phyloP scores from a whole-genome alignment of 2,113 vertebrate genomes.

The Alosa alosa region DNA sequence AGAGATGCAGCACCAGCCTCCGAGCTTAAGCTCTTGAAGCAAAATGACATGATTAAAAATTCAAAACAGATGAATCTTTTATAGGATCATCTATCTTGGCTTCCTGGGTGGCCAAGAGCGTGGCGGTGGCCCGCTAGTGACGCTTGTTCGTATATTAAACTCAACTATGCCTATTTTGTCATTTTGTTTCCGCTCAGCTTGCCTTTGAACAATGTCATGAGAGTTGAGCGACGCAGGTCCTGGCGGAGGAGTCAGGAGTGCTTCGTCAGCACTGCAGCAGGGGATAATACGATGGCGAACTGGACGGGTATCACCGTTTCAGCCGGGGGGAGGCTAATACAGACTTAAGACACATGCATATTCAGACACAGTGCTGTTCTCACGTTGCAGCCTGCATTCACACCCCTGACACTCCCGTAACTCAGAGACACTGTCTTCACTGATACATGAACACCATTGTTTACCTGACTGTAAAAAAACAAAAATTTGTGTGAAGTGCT shows the following conservation, averaged over 20 bases:
- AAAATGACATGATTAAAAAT: slow-evolving; percentile 62
- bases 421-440: neutral
- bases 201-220: neutral
- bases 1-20: too few relatives aligned
- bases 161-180: neutral
- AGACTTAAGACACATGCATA: slow-evolving; percentile 10
- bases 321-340: neutral
- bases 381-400: neutral
- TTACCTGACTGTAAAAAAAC: neutral
- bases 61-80: slow-evolving; percentile 61
- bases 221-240: neutral
- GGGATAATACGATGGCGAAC: neutral
- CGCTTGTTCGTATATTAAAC: neutral
- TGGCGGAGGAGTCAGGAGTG: neutral
- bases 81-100: slow-evolving; percentile 57
- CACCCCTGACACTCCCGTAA: neutral
- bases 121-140: neutral
- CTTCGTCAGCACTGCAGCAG: neutral
- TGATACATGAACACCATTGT: neutral
- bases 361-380: neutral
- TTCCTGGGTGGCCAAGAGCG: neutral
- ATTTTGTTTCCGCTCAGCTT: neutral
- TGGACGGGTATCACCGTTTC: neutral
- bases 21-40: slow-evolving; percentile 42
- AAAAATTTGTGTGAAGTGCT: neutral